Evolutionary conservation across 2,888 invertebrate genomes (phyloP).

Genomic region (Heliconius aoede): DNA sequence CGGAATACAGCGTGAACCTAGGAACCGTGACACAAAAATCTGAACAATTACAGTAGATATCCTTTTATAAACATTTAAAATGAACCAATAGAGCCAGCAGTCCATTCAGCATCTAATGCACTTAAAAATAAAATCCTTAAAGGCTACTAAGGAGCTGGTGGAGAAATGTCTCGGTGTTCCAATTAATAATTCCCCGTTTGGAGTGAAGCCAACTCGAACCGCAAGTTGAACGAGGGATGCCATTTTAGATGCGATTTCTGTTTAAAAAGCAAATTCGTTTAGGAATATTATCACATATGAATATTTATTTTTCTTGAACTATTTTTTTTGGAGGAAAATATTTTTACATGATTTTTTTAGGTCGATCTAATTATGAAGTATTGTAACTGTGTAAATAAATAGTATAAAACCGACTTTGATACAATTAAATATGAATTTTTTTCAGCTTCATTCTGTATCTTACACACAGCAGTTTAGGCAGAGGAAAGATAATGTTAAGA

Average conservation of each 20-base stretch:
- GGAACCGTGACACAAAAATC: no score
- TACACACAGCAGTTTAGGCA: no score
- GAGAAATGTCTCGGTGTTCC: constrained; percentile 58
- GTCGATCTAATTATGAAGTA: no score
- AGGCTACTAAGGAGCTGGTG: constrained; percentile 51
- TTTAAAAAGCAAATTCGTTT: constrained; percentile 51
- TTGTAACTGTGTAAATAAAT: no score
- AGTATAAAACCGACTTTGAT: no score
- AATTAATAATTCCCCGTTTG: constrained; percentile 62
- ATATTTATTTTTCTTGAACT: constrained; percentile 3
- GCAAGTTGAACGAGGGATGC: constrained; percentile 52
- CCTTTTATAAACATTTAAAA: constrained; percentile 15
- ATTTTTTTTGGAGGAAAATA: background rate
- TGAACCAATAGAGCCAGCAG: background rate
- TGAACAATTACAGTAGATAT: background rate
- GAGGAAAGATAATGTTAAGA: no score
- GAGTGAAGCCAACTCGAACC: constrained; percentile 53
- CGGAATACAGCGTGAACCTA: no score
- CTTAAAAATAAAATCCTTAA: constrained; percentile 56
- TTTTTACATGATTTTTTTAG: no score
- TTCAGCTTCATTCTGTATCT: no score
- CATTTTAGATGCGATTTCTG: constrained; percentile 47
- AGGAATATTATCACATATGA: constrained; percentile 20
- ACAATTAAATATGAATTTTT: no score
- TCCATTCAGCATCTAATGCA: constrained; percentile 50